Evolutionary conservation across 2,113 vertebrate species (phyloP), one percentile per base, ranked within the genome.

Genomic region (Rhinopithecus roxellana): DNA sequence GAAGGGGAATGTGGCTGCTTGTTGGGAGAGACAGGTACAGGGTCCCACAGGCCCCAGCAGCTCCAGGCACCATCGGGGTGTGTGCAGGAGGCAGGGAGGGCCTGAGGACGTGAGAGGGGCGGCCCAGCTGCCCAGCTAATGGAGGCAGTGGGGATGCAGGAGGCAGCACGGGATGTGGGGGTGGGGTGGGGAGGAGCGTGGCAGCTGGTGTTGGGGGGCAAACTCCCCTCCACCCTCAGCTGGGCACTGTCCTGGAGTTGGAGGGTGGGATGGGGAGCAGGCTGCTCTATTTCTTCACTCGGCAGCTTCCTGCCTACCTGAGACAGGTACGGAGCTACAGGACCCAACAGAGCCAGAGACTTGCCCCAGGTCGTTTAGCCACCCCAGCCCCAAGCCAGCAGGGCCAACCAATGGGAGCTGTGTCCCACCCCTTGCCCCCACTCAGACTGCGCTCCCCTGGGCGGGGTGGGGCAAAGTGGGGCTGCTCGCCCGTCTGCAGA

Each of bases 351-450:
- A 18, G 12, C 35, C 16, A 57, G 40, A 38, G 84, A 8, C 38
- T 20, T 7, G 40, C 25, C 67, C 72, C 32, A 55, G 77, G 5
- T 64, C 22, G 2, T 7, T 4, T 6, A 17, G 38, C 35, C 13
- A 5, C 23, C 45, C 61, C 57, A 30, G 74, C 16, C 25, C 13
- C 6, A 16, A 43, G 67, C 59, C 69, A 9, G 40, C 83, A 89
- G 64, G 20, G 35, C 52, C 89, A 64, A 27, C 61, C 27, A 30
- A 13, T 64, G 61, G 61, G 27, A 27, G 5, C 25, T 1, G 9
- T 3, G 7, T 8, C 45, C 23, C 23, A 6, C 0, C 14, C 2
- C 16, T 3, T 11, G 4, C 6, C 30, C 70, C 67, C 8, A 12
- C 13, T 18, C 13, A 22, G 23, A n/a, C 10, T 35, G 32, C 3